Evolutionary conservation across 2,797 vertebrate genomes (phyloP).

Genomic region (Tarsius wallacei): DNA sequence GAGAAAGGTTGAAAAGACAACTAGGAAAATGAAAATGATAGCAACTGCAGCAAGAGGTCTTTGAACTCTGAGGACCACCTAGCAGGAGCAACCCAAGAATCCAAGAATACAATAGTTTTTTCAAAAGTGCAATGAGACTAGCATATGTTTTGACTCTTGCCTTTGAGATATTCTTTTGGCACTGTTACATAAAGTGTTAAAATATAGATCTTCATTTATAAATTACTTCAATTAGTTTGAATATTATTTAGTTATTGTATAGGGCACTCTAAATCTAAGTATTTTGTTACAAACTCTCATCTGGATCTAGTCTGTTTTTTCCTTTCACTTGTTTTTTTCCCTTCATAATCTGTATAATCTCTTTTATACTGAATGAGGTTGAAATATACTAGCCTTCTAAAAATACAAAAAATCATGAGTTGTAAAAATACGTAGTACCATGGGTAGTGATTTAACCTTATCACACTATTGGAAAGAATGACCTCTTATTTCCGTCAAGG

Average conservation of each 20-base stretch:
- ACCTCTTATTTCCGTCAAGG: neutral
- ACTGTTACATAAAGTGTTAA: neutral
- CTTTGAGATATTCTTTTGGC: neutral
- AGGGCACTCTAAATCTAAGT: neutral
- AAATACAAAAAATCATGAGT: neutral
- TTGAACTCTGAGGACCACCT: accelerated
- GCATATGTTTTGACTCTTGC: neutral
- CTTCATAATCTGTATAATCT: neutral
- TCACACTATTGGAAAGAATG: neutral
- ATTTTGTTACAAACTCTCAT: neutral
- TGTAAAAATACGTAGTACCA: neutral
- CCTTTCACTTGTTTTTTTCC: neutral
- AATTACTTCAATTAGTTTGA: slow-evolving; percentile 5
- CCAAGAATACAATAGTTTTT: accelerated
- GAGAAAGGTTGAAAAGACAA: neutral
- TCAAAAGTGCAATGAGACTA: neutral
- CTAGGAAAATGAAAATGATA: neutral
- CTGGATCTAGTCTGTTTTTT: neutral
- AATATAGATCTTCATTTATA: neutral
- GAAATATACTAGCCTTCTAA: neutral
- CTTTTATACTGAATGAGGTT: neutral
- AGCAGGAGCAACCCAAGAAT: accelerated
- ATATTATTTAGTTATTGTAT: neutral
- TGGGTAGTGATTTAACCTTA: neutral
- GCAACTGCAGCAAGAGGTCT: neutral